These are phyloP conservation scores for Caenorhabditis auriculariae DNA, from an alignment of 2,888 invertebrate genomes.

Conservation along the genomic window DNA sequence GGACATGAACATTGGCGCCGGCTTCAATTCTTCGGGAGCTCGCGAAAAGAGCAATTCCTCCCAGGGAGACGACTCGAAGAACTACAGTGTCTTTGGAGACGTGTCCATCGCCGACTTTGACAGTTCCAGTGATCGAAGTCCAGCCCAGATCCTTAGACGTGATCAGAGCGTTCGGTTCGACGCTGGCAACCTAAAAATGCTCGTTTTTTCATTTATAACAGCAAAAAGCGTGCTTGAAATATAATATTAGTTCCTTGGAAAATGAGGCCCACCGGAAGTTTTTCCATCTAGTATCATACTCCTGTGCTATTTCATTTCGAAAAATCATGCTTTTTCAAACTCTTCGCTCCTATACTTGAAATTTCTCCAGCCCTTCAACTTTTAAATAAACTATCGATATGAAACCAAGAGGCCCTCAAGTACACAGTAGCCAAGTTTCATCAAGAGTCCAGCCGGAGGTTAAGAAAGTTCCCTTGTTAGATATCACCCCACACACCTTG, in stretches of 20 bases:
- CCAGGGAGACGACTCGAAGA: slow-evolving; percentile 48
- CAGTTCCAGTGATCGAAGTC: slow-evolving; percentile 43
- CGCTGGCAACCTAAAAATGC: slow-evolving; percentile 23
- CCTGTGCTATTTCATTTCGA: too few species aligned
- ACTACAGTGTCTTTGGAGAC: slow-evolving; percentile 44
- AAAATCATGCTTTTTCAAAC: too few species aligned
- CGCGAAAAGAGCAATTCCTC: slow-evolving; percentile 37
- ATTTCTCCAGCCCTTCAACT: too few species aligned
- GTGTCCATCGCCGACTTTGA: slow-evolving; percentile 36
- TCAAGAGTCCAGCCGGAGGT: too few species aligned
- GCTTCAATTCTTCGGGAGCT: slow-evolving; percentile 38
- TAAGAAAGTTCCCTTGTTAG: too few species aligned
- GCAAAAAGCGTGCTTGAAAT: neutral
- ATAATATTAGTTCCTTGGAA: too few species aligned
- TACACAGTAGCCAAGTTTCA: too few species aligned
- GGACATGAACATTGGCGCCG: slow-evolving; percentile 30
- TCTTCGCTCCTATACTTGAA: neutral
- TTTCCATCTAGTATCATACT: too few species aligned
- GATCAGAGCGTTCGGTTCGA: slow-evolving; percentile 50
- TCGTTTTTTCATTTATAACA: neutral
- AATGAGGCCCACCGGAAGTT: too few species aligned
- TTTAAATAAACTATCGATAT: too few species aligned
- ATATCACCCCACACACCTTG: slow-evolving; percentile 3
- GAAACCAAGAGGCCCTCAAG: too few species aligned
- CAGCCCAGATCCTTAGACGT: slow-evolving; percentile 44